Conservation (phyloP, 2,113 vertebrate species). For the Beaufortia kweichowensis region DNA sequence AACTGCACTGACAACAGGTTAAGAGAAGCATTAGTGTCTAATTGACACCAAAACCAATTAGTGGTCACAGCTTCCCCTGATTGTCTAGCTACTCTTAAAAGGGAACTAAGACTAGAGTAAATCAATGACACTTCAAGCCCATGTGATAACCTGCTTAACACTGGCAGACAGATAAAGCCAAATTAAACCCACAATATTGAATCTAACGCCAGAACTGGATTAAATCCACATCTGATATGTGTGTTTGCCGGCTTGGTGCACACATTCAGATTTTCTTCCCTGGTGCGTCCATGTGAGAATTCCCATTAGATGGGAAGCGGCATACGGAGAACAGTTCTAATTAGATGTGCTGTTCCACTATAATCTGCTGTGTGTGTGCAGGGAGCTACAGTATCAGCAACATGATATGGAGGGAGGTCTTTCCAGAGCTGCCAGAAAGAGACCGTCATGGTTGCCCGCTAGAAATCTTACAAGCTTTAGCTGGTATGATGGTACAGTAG, state of each 20-base stretch:
- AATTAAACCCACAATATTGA: constrained; percentile 26
- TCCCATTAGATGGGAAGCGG: constrained; percentile 14
- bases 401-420: background rate
- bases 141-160: constrained; percentile 26
- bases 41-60: constrained; percentile 17
- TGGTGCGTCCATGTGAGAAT: constrained; percentile 5
- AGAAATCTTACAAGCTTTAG: too few relatives aligned
- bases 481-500: too few relatives aligned
- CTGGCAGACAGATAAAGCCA: constrained; percentile 12
- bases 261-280: background rate
- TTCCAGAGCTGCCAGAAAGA: background rate
- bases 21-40: constrained; percentile 23
- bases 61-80: constrained; percentile 6
- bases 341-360: constrained; percentile 2
- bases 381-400: constrained; percentile 15
- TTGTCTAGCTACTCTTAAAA: constrained; percentile 17
- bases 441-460: background rate
- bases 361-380: constrained; percentile 1
- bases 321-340: background rate
- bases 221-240: constrained; percentile 20
- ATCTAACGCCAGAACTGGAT: constrained; percentile 7
- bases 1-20: constrained; percentile 10
- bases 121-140: background rate
- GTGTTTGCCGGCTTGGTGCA: background rate
- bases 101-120: constrained; percentile 6